Evolutionary conservation across 2,797 vertebrate species (phyloP).

Genomic region (Pseudochirops corinnae): DNA sequence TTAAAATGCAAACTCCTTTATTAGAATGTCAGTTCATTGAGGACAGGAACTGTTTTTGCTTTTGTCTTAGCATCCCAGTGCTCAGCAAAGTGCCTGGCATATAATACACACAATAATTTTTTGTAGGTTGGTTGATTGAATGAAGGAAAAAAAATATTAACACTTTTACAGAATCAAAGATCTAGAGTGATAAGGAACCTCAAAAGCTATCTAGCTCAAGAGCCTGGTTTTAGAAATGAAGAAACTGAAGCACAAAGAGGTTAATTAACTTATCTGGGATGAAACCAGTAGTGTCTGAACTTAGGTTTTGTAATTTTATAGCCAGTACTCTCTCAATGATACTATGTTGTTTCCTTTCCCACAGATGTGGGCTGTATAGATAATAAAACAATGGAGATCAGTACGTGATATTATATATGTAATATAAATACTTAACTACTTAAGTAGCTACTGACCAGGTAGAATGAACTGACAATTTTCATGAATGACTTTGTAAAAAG

Average conservation of each 20-base stretch:
- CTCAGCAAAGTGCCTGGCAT: background rate
- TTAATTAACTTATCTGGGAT: background rate
- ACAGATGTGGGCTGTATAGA: slow-evolving; percentile 30
- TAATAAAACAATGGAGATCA: slow-evolving; percentile 57
- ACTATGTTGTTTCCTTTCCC: background rate
- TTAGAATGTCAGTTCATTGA: background rate
- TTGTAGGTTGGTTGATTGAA: background rate
- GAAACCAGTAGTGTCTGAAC: background rate
- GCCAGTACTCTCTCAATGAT: background rate
- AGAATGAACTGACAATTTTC: slow-evolving; percentile 6
- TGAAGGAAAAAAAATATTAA: slow-evolving; percentile 37
- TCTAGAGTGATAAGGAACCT: background rate
- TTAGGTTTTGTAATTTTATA: background rate
- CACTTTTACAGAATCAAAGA: slow-evolving; percentile 26
- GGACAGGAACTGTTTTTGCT: background rate
- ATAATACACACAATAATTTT: background rate
- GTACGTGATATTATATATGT: slow-evolving; percentile 32
- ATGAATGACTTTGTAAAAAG: background rate
- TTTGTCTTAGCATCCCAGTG: background rate
- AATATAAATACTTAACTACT: slow-evolving; percentile 58
- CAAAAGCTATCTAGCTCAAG: background rate
- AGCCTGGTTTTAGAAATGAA: background rate
- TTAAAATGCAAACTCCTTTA: background rate
- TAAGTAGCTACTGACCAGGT: background rate
- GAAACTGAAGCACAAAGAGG: background rate